Evolutionary conservation across 2,797 vertebrate species (phyloP).

Genomic region (Poliocrania exsul): DNA sequence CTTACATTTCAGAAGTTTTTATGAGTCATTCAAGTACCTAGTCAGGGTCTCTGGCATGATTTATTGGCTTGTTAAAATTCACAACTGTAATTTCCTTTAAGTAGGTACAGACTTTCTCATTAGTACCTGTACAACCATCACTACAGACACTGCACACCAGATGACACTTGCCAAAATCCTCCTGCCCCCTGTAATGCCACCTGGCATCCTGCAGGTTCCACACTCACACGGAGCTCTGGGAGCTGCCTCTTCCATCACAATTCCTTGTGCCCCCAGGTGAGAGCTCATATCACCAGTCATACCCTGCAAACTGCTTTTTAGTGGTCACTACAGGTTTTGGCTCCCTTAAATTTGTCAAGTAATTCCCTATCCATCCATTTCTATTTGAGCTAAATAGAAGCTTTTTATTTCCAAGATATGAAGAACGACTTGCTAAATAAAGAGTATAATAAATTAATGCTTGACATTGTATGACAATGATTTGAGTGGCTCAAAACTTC

Average conservation of each 20-base stretch:
- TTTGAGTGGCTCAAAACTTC: background rate
- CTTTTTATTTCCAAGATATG: background rate
- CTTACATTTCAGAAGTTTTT: background rate
- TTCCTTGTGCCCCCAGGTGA: background rate
- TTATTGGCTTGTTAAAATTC: background rate
- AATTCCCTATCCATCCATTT: background rate
- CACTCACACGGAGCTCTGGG: background rate
- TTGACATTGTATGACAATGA: background rate
- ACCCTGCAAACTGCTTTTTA: background rate
- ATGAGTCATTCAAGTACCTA: background rate
- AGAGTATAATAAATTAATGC: background rate
- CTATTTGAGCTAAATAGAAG: background rate
- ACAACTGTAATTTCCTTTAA: background rate
- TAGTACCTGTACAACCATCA: background rate
- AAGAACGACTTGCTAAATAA: background rate
- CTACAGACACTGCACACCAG: background rate
- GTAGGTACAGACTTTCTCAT: background rate
- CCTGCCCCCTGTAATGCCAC: rapidly evolving
- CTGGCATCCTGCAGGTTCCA: background rate
- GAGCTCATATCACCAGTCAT: background rate
- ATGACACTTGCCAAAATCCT: background rate
- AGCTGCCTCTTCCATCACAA: background rate
- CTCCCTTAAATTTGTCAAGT: background rate
- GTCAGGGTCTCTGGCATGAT: background rate
- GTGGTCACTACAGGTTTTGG: background rate